These are phyloP conservation scores for Gobius niger DNA, from an alignment of 2,113 vertebrate species.

Conservation along the genomic window DNA sequence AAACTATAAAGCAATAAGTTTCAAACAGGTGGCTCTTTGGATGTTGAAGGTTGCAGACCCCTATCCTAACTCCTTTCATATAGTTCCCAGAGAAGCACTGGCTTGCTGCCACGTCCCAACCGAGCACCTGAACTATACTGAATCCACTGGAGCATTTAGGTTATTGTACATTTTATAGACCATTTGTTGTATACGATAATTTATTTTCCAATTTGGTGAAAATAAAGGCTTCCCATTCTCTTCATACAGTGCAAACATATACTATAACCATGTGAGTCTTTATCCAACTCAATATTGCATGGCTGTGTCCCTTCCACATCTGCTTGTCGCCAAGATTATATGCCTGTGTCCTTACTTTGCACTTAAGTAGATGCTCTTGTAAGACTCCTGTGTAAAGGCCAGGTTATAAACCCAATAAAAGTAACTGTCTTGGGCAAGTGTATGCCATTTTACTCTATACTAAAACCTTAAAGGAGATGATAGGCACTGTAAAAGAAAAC, in stretches of 20 bases:
- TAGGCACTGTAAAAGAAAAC: slow-evolving; percentile 2
- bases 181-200: too few relatives aligned
- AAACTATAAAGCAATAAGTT: too few relatives aligned
- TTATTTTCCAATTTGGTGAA: too few relatives aligned
- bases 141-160: too few relatives aligned
- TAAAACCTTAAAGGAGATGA: slow-evolving; percentile 2
- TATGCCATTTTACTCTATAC: background rate
- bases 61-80: too few relatives aligned
- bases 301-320: background rate
- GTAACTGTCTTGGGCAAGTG: background rate
- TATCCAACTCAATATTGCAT: background rate
- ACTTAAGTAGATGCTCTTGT: background rate
- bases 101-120: too few relatives aligned
- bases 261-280: background rate
- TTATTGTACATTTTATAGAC: too few relatives aligned
- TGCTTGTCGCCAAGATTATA: background rate
- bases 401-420: slow-evolving; percentile 1
- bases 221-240: too few relatives aligned
- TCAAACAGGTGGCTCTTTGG: too few relatives aligned
- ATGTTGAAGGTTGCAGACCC: too few relatives aligned
- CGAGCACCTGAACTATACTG: too few relatives aligned
- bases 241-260: background rate
- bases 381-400: background rate
- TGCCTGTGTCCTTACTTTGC: background rate
- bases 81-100: too few relatives aligned